phyloP scores from a whole-genome alignment of 2,888 invertebrate genomes.

The Drosophila rellima region DNA sequence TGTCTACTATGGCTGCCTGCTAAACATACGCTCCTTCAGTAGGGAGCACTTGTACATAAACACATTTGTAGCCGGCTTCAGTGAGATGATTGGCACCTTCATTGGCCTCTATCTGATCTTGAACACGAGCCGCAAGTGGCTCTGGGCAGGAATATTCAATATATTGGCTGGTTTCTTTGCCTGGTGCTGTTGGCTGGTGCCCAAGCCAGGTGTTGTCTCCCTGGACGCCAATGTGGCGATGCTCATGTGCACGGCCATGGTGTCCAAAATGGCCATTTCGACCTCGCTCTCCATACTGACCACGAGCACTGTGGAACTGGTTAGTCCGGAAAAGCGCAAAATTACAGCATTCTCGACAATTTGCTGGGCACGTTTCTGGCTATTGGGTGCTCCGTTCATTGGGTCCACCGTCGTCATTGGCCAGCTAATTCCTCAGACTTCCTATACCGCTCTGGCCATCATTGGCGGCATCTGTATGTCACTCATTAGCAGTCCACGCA shows the following conservation, averaged over 20 bases:
- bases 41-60: slow-evolving; percentile 85
- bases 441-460: slow-evolving; percentile 84
- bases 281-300: slow-evolving; percentile 85
- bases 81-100: slow-evolving; percentile 85
- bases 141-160: slow-evolving; percentile 85
- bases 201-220: slow-evolving; percentile 76
- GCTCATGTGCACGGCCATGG: slow-evolving; percentile 85
- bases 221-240: slow-evolving; percentile 79
- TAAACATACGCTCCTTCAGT: slow-evolving; percentile 86
- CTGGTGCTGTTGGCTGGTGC: slow-evolving; percentile 85
- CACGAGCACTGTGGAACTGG: slow-evolving; percentile 85
- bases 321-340: slow-evolving; percentile 84
- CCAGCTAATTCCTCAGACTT: slow-evolving; percentile 84
- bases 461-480: slow-evolving; percentile 83
- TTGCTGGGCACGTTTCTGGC: slow-evolving; percentile 86
- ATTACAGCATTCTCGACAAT: slow-evolving; percentile 85
- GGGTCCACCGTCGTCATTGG: slow-evolving; percentile 85
- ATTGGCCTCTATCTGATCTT: slow-evolving; percentile 84
- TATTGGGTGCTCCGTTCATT: slow-evolving; percentile 85
- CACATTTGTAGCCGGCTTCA: slow-evolving; percentile 85
- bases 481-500: slow-evolving; percentile 85
- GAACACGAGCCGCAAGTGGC: slow-evolving; percentile 84
- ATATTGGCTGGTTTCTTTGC: slow-evolving; percentile 84
- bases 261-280: slow-evolving; percentile 86
- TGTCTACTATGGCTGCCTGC: slow-evolving; percentile 86